Conservation (phyloP, 2,888 invertebrate genomes). For the Pyralis farinalis region DNA sequence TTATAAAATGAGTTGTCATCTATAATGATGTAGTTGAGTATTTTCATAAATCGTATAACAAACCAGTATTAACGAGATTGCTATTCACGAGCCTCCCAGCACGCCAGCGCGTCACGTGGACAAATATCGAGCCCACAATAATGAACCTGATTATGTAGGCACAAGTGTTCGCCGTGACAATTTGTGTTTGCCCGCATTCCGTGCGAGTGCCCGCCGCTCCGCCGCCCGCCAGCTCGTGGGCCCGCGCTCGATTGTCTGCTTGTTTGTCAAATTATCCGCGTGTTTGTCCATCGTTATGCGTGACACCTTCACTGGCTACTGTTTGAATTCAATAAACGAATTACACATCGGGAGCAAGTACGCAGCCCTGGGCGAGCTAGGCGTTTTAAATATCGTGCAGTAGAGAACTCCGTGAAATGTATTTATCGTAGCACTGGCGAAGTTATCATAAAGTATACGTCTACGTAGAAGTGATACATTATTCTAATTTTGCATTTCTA, state of each 20-base stretch:
- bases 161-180: conserved; percentile 48
- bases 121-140: conserved; percentile 17
- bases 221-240: conserved; percentile 21
- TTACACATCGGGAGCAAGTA: background rate
- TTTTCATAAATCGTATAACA: no score
- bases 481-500: no score
- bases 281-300: conserved; percentile 54
- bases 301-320: conserved; percentile 23
- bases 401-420: no score
- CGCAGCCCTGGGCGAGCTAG: no score
- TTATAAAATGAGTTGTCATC: no score
- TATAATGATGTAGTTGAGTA: no score
- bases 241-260: conserved; percentile 23
- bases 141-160: conserved; percentile 60
- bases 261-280: conserved; percentile 30
- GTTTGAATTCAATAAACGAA: conserved; percentile 6
- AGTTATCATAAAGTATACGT: no score
- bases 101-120: background rate
- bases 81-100: no score
- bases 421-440: no score
- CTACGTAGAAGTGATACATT: no score
- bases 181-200: conserved; percentile 39
- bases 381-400: no score
- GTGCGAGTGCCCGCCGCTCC: conserved; percentile 21
- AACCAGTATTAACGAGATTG: no score